Base-by-base conservation (phyloP, 2,797 vertebrate species). In the Gambelia wislizenii region DNA sequence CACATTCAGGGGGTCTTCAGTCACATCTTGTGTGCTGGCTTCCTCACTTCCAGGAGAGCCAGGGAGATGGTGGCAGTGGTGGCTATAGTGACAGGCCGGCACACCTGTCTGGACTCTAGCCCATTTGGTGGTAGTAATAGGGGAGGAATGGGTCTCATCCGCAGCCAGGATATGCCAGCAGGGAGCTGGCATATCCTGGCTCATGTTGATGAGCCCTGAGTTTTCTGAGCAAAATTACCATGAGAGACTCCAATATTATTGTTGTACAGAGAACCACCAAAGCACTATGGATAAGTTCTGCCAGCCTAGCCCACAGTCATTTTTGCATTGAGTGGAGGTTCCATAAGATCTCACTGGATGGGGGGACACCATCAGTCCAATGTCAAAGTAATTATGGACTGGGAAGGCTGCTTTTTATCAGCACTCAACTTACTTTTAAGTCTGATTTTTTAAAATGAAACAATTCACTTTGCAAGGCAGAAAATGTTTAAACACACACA, bases 341-440 rank as follows among this genome's bases (percentile, higher is more conserved):
- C 42, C 8, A 9, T 4, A 49, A 49, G 18, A 30, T 83, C 36
- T 20, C 36, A 27, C 33, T 80, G 54, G 52, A 20, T 13, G 7
- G 4, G 16, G 6, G n/a, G 2, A 12, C 54, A 39, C 22, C 44
- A 39, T 82, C 27, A 54, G 30, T 3, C 59, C 49, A 44, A 7
- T 72, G 22, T 72, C 7, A 33, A 82, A 33, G n/a, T 27, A 44
- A 54, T 27, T 0, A 1, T 69, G 10, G 13, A 7, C 47, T 59
- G 13, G 47, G 16, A 14, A 87, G 86, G 89, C 91, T 87, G 74
- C 70, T n/a, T 36, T 67, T 67, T 69, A 33, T 52, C 44, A 94
- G 92, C 93, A 93, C 85, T 92, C 56, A 88, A 77, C 87, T 94
- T 94, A 93, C 92, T 27, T 75, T n/a, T 88, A 88, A 92, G 87